Evolutionary conservation across 2,113 vertebrate species (phyloP).

Genomic region (Dasyurus viverrinus): DNA sequence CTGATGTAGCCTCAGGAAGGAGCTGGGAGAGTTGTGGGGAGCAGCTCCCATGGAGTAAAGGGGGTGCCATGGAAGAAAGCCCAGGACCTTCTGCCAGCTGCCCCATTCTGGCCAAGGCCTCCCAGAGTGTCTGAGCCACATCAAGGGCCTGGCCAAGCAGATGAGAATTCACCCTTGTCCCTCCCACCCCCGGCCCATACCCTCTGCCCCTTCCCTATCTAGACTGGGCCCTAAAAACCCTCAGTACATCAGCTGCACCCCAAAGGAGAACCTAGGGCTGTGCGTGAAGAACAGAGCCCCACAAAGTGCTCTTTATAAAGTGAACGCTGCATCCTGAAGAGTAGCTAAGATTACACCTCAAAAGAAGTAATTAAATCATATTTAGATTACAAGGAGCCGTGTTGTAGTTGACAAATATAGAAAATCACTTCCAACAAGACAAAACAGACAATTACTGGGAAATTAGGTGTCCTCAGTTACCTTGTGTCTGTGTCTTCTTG

Average conservation of each 20-base stretch:
- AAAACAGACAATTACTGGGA: slow-evolving; percentile 56
- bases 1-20: no score
- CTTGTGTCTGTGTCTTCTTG: slow-evolving; percentile 36
- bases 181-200: no score
- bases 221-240: neutral
- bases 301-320: neutral
- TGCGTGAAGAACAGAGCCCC: neutral
- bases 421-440: slow-evolving; percentile 59
- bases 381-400: slow-evolving; percentile 27
- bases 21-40: neutral
- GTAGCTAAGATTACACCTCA: slow-evolving; percentile 31
- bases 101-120: no score
- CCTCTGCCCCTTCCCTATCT: neutral
- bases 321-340: slow-evolving; percentile 3
- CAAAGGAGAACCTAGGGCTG: neutral
- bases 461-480: slow-evolving; percentile 37
- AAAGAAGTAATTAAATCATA: slow-evolving; percentile 6
- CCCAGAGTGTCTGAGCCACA: neutral
- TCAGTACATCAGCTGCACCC: neutral
- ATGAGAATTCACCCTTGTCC: neutral
- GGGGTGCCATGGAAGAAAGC: no score
- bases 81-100: neutral
- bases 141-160: neutral
- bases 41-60: neutral
- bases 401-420: slow-evolving; percentile 29